These are phyloP conservation scores for Helobdella robusta DNA, from an alignment of 2,888 invertebrate species.

Conservation along the genomic window DNA sequence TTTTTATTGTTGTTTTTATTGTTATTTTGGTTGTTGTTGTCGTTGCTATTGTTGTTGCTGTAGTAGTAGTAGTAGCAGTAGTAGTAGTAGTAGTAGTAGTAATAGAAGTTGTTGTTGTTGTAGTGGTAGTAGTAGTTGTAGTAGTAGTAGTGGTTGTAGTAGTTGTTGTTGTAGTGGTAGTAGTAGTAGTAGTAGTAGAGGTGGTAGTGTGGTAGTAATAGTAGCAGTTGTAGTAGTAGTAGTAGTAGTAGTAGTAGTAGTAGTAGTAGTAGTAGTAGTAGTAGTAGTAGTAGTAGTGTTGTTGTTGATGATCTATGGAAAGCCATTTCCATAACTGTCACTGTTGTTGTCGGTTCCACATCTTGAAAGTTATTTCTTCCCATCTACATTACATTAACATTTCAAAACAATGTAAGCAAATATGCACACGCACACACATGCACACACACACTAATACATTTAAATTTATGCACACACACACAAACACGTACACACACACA, in stretches of 20 bases:
- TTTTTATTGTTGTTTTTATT: neutral
- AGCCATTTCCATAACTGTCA: neutral
- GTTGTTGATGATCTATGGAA: neutral
- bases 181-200: neutral
- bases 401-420: neutral
- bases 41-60: neutral
- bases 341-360: too few species aligned
- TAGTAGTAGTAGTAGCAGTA: neutral
- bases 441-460: too few species aligned
- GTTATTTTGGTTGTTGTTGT: neutral
- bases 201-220: neutral
- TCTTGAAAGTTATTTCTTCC: too few species aligned
- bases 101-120: neutral
- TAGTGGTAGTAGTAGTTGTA: neutral
- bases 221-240: slow-evolving; percentile 5
- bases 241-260: slow-evolving; percentile 1
- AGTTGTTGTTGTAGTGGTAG: neutral
- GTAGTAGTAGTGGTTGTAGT: too few species aligned
- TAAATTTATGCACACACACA: too few species aligned
- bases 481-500: too few species aligned
- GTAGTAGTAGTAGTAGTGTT: neutral
- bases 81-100: slow-evolving; percentile 1
- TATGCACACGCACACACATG: neutral
- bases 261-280: neutral
- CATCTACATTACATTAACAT: too few species aligned